Conservation (phyloP, 2,888 invertebrate species). For the Trachelus troglodyta region DNA sequence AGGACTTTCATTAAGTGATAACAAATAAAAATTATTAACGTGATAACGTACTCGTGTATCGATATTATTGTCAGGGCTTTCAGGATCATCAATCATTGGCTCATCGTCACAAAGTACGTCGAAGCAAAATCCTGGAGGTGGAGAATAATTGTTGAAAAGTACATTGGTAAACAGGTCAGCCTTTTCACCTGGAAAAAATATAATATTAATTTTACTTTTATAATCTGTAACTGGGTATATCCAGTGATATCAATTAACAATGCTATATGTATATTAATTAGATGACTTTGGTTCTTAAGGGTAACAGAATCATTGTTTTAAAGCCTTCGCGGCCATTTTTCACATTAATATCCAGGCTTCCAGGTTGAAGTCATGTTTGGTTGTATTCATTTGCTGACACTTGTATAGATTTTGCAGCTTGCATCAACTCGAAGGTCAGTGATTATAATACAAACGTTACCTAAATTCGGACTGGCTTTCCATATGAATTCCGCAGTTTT, state of each 20-base stretch:
- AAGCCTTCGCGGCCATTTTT: too few relatives aligned
- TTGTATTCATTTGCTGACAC: not conserved
- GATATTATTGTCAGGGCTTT: constrained; percentile 87
- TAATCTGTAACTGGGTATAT: too few relatives aligned
- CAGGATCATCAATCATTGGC: constrained; percentile 86
- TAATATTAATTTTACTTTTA: not conserved
- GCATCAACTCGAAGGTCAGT: not conserved
- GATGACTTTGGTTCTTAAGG: too few relatives aligned
- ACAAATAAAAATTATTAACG: not conserved
- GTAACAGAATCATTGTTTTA: too few relatives aligned
- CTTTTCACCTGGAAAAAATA: constrained; percentile 67
- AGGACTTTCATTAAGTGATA: not conserved
- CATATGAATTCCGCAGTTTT: constrained; percentile 87
- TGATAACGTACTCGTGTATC: constrained; percentile 66
- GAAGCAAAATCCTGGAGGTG: constrained; percentile 93
- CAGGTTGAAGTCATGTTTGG: not conserved
- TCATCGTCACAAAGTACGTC: constrained; percentile 87
- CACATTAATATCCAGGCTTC: too few relatives aligned
- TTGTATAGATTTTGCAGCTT: too few relatives aligned
- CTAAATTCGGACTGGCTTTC: constrained; percentile 79
- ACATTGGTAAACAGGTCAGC: constrained; percentile 86
- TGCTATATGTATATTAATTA: too few relatives aligned
- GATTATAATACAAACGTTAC: constrained; percentile 62
- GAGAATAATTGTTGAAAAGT: constrained; percentile 83
- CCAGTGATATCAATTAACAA: too few relatives aligned